Evolutionary conservation across 2,888 invertebrate genomes (phyloP), one percentile per base, ranked within the genome.

Genomic region (Amphiduros pacificus): DNA sequence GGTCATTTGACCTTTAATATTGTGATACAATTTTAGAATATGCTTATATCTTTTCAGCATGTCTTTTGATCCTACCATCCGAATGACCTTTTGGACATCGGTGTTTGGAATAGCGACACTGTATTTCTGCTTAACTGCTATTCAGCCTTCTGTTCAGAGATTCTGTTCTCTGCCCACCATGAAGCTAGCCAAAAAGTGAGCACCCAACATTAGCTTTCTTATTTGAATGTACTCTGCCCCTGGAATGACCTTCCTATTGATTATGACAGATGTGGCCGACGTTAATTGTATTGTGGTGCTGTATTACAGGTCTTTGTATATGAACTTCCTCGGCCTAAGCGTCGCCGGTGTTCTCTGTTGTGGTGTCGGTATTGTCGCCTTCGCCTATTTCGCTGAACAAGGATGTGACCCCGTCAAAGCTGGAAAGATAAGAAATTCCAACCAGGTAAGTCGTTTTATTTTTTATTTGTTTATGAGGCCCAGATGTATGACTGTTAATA

Each of bases 321-420:
- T 44, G 5, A 44, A 44, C n/a, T n/a, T 22, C n/a, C 20, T 17
- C 22, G 44, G 44, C 6, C 6, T 44, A 5, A 20, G n/a, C n/a
- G 6, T 44, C n/a, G n/a, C 44, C 9, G 44, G 44, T 9, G 20
- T 55, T 24, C 55, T 55, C 2, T 32, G 27, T 26, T 55, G 40
- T 2, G 40, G 36, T 11, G 36, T 41, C n/a, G 55, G 55, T 24
- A 11, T 55, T 9, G 31, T 40, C 41, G 28, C 41, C 26, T 55
- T 55, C 26, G 22, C 55, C 1, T 55, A 55, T 40, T 55, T 40
- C 41, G 40, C 55, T 27, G 40, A 26, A 24, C 20, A 24, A 17
- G 32, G 24, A 22, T 55, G 55, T 55, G 55, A 55, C 26, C 55
- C 55, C 2, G n/a, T 55, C 9, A 24, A 6, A 55, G 55, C 40